Evolutionary conservation across 53 echinoderm and acorn worm genomes (phyloP), one percentile per base, ranked within the genome.

Genomic region (Patiria pectinifera): DNA sequence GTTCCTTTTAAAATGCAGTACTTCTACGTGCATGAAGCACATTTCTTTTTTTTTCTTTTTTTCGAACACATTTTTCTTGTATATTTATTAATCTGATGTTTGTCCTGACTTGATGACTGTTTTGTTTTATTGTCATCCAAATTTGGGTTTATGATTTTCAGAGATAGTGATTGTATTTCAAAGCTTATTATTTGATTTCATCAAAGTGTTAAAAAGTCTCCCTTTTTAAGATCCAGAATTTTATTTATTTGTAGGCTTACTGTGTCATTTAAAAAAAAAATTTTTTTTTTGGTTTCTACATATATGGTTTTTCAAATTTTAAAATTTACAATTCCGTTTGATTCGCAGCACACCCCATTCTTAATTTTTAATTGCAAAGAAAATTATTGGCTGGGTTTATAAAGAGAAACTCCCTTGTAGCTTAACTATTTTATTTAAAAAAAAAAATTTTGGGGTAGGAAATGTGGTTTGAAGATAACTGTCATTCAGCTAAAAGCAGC

Each of bases 41-140:
- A 7, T 76, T 87, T 87, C 43, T 46, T n/a, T 12, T 43, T 60
- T 59, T 23, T 59, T 87, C 47, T 71, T 70, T 43, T 45, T n/a
- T 22, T 53, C 8, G 53, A 53, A 53, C 45, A 35, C 43, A 25
- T 59, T 47, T 35, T 45, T 72, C 46, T 48, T 87, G 71, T 87
- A 75, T 48, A 86, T 70, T 71, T 86, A 47, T 58, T 26, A 35
- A n/a, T 58, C 84, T 6, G 22, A 62, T 8, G 63, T 8, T 58
- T 77, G 23, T 59, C 13, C 60, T 48, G 87, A 87, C 87, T 45
- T 87, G 87, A 78, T 87, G 87, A 87, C 87, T 48, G 35, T 43
- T 24, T 45, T 48, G 71, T n/a, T 72, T 76, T 61, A 48, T 76
- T 59, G 87, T 87, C 87, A 61, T 87, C 87, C 87, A 87, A 87